Conservation (phyloP, 2,888 invertebrate species). For the Clistopyga incitator region DNA sequence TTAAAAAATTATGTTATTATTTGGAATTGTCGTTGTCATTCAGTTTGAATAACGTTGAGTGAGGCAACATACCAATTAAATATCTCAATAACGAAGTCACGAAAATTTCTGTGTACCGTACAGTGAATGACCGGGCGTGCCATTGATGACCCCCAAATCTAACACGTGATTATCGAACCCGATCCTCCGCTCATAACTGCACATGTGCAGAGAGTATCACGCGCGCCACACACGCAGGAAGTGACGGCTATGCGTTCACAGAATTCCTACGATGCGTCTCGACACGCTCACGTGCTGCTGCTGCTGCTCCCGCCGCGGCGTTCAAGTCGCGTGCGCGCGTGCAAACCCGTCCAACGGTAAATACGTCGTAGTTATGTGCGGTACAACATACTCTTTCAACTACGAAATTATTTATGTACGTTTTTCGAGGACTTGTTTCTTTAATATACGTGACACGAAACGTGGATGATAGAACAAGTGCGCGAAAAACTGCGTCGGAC, state of each 20-base stretch:
- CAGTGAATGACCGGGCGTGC: slow-evolving; percentile 17
- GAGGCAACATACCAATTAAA: background rate
- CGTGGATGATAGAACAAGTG: background rate
- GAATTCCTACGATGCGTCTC: slow-evolving; percentile 63
- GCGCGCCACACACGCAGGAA: slow-evolving; percentile 59
- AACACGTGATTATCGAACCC: slow-evolving; percentile 1
- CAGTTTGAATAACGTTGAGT: too few species aligned
- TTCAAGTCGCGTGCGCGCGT: slow-evolving; percentile 58
- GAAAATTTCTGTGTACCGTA: background rate
- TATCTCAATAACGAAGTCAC: background rate
- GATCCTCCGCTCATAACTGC: slow-evolving; percentile 10
- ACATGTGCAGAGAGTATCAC: slow-evolving; percentile 23
- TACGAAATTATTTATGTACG: slow-evolving; percentile 56
- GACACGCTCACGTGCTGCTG: slow-evolving; percentile 65
- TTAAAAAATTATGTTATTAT: background rate
- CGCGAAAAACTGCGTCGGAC: slow-evolving; percentile 11
- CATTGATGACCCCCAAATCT: background rate
- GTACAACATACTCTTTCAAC: slow-evolving; percentile 41
- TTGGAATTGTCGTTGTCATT: background rate
- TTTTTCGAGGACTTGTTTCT: slow-evolving; percentile 17
- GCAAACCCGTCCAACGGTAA: slow-evolving; percentile 63
- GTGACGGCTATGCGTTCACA: slow-evolving; percentile 63
- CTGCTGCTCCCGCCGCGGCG: too few species aligned
- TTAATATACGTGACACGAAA: background rate
- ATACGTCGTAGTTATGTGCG: slow-evolving; percentile 55